phyloP scores from a whole-genome alignment of 1,140 invertebrate species.

The Bombus superbus region DNA sequence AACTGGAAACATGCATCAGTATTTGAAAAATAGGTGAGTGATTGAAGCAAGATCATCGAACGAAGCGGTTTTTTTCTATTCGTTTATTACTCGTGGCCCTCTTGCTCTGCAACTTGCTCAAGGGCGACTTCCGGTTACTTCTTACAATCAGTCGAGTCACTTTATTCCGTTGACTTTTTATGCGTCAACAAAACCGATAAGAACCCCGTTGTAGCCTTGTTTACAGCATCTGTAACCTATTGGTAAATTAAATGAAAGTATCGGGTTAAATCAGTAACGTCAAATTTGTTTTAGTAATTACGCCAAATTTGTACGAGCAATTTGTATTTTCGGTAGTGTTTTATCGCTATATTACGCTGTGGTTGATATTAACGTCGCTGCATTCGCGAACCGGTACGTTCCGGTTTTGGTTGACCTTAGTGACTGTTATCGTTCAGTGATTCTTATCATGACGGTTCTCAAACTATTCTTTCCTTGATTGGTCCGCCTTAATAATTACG shows the following conservation, averaged over 20 bases:
- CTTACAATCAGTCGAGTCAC: no score
- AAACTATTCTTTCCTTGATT: constrained; percentile 38
- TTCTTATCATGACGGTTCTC: constrained; percentile 64
- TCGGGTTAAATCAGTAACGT: background rate
- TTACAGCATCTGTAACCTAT: background rate
- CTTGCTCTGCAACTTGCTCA: background rate
- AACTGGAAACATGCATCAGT: constrained; percentile 59
- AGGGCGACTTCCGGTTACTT: no score
- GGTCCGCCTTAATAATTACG: background rate
- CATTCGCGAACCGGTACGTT: constrained; percentile 60
- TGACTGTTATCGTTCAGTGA: constrained; percentile 28
- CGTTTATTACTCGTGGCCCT: background rate
- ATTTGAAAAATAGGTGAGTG: constrained; percentile 66
- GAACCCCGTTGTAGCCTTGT: background rate
- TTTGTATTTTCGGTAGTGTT: background rate
- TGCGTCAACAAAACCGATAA: background rate
- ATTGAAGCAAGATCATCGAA: background rate
- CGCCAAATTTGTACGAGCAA: background rate
- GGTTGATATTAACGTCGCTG: constrained; percentile 45
- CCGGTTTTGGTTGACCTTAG: constrained; percentile 68
- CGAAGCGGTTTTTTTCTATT: background rate
- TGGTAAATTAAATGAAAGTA: background rate
- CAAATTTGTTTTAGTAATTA: background rate
- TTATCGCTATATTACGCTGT: constrained; percentile 36
- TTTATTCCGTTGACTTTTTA: background rate